Percentiles rank a stretch among this genome's conserved stretches.
These are phyloP conservation scores for Hippocampus abdominalis DNA, from an alignment of 2,113 vertebrate genomes.

Conservation along the genomic window DNA sequence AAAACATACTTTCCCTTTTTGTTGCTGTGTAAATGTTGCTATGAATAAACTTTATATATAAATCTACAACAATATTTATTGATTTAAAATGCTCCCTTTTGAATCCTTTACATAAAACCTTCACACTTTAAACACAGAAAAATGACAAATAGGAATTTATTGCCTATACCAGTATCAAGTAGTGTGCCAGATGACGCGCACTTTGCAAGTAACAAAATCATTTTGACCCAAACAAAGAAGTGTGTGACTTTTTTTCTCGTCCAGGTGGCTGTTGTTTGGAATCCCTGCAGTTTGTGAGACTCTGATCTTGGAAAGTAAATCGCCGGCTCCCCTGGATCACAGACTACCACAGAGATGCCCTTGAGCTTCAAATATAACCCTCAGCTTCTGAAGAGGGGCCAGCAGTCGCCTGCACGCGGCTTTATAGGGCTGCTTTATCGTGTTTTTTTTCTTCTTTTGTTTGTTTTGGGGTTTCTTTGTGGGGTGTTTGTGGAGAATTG, in stretches of 20 bases:
- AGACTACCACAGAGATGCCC: constrained; percentile 24
- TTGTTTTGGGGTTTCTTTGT: constrained; percentile 4
- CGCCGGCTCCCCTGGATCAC: constrained; percentile 3
- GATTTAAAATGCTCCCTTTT: too few species aligned
- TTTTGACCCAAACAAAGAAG: background rate
- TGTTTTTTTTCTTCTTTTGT: too few species aligned
- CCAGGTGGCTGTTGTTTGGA: constrained; percentile 21
- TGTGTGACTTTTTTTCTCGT: background rate
- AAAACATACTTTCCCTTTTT: too few species aligned
- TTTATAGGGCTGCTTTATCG: constrained; percentile 15
- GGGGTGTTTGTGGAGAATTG: background rate
- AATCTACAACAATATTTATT: too few species aligned
- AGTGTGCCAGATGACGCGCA: background rate
- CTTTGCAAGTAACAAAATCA: background rate
- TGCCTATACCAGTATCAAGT: too few species aligned
- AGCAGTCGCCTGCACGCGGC: constrained; percentile 15
- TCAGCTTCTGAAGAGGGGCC: constrained; percentile 29
- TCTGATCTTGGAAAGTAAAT: constrained; percentile 22
- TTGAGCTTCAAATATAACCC: constrained; percentile 43
- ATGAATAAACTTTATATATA: too few species aligned
- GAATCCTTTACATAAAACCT: too few species aligned
- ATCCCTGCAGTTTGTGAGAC: constrained; percentile 28
- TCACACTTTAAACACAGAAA: too few species aligned
- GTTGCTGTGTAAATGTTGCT: too few species aligned
- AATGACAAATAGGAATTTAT: too few species aligned